Percentiles rank a stretch among this genome's conserved stretches.
phyloP scores from a whole-genome alignment of 2,888 invertebrate genomes.

The Xestia c-nigrum region DNA sequence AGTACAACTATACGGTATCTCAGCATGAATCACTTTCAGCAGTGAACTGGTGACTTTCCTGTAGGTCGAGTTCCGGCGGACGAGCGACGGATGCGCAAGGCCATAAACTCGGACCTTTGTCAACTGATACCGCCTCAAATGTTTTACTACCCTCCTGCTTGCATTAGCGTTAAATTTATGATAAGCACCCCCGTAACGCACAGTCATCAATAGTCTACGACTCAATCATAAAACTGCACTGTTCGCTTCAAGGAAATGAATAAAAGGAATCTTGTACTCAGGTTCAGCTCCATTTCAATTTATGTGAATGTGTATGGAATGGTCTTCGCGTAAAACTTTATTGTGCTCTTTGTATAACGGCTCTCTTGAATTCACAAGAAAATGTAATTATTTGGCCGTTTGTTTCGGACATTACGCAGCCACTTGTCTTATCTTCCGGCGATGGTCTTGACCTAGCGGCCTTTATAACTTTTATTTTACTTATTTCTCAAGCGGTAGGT shows the following conservation, averaged over 20 bases:
- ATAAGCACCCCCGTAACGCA: conserved; percentile 69
- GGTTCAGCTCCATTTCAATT: conserved; percentile 67
- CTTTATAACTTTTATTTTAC: conserved; percentile 44
- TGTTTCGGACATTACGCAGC: conserved; percentile 63
- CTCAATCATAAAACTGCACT: conserved; percentile 60
- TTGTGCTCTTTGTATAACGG: conserved; percentile 59
- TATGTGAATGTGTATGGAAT: conserved; percentile 61
- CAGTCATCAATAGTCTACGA: conserved; percentile 66
- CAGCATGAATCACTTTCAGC: conserved; percentile 43
- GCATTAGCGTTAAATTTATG: conserved; percentile 74
- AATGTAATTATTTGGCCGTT: conserved; percentile 67
- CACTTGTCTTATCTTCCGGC: conserved; percentile 43
- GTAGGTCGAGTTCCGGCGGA: conserved; percentile 54
- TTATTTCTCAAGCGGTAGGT: conserved; percentile 22
- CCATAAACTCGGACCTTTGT: conserved; percentile 69
- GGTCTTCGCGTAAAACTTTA: conserved; percentile 66
- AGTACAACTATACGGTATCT: conserved; percentile 31
- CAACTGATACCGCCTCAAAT: conserved; percentile 65
- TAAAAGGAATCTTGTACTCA: conserved; percentile 54
- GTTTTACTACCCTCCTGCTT: conserved; percentile 67
- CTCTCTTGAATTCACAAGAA: conserved; percentile 65
- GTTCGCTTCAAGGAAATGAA: conserved; percentile 64
- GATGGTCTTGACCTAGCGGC: conserved; percentile 18
- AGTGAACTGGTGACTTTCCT: conserved; percentile 51
- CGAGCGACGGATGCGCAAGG: conserved; percentile 40